These are phyloP conservation scores for Antheraea mylitta DNA, from an alignment of 1,140 invertebrate genomes.

Conservation along the genomic window DNA sequence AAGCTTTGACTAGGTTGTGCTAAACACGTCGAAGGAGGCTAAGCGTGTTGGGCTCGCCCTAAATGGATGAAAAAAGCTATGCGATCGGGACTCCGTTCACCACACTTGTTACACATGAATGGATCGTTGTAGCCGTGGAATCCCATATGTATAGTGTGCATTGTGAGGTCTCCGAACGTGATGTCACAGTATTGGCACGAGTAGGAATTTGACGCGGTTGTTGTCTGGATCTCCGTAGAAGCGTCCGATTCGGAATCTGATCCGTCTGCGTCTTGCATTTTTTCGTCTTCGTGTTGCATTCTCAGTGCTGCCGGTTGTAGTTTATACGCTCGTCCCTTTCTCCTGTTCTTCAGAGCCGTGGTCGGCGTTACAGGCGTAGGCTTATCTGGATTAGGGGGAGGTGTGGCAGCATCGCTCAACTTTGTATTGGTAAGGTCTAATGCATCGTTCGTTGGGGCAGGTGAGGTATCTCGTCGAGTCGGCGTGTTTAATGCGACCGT, in stretches of 20 bases:
- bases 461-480: slow-evolving; percentile 31
- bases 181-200: slow-evolving; percentile 94
- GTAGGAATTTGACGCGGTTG: slow-evolving; percentile 64
- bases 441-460: slow-evolving; percentile 64
- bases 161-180: slow-evolving; percentile 91
- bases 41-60: slow-evolving; percentile 88
- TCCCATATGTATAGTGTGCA: slow-evolving; percentile 98
- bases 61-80: slow-evolving; percentile 96
- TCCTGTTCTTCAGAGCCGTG: slow-evolving; percentile 81
- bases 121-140: slow-evolving; percentile 95
- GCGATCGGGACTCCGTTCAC: slow-evolving; percentile 88
- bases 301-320: slow-evolving; percentile 81
- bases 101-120: slow-evolving; percentile 97
- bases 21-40: slow-evolving; percentile 20
- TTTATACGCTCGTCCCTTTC: slow-evolving; percentile 90
- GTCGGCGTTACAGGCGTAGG: slow-evolving; percentile 55
- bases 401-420: slow-evolving; percentile 56
- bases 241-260: slow-evolving; percentile 72
- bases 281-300: slow-evolving; percentile 69
- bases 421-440: slow-evolving; percentile 81
- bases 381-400: slow-evolving; percentile 42
- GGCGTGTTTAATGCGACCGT: slow-evolving; percentile 52
- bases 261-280: slow-evolving; percentile 42
- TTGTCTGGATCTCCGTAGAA: slow-evolving; percentile 36
- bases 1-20: slow-evolving; percentile 43